Evolutionary conservation across 2,888 invertebrate genomes (phyloP), one percentile per base, ranked within the genome.

Genomic region (Leucoma salicis): DNA sequence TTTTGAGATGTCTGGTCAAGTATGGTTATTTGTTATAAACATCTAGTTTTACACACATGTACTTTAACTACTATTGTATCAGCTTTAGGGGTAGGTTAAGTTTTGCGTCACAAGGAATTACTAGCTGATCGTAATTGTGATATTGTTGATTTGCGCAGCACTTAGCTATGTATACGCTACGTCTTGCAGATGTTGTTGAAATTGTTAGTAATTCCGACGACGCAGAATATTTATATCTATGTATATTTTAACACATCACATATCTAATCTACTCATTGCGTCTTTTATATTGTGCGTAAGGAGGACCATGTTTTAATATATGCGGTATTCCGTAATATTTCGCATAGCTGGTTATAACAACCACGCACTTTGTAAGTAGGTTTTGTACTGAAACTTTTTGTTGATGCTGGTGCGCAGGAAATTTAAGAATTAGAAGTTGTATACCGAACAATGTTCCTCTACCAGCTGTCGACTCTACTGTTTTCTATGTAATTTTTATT

Each of bases 251-350:
- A 84, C 71, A 82, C 82, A 80, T 83, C 83, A 88, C 88, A 88
- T 88, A 88, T 83, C 80, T 75, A 62, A 71, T 77, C 81, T 84
- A 83, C 77, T 83, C 81, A 79, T 80, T 85, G 83, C 82, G 70
- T 74, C 65, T 72, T 78, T 80, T 81, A 70, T 82, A 85, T 79
- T 70, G 77, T 74, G 81, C 78, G 82, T 78, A 78, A 74, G 76
- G 79, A 78, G 84, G 87, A 86, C 85, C 86, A 87, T 70, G 57
- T 35, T 58, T 62, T 56, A 60, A 49, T 57, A 59, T 24, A 42
- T 32, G 11, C 41, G 31, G 25, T 35, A 27, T 36, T 32, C 35
- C 27, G 35, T 31, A n/a, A n/a, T n/a, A 12, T 11, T 15, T 27
- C 8, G 21, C 21, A 21, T 8, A 21, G 8, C 21, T 21, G 21